phyloP scores from a whole-genome alignment of 2,797 vertebrate genomes.

The Thaleichthys pacificus region DNA sequence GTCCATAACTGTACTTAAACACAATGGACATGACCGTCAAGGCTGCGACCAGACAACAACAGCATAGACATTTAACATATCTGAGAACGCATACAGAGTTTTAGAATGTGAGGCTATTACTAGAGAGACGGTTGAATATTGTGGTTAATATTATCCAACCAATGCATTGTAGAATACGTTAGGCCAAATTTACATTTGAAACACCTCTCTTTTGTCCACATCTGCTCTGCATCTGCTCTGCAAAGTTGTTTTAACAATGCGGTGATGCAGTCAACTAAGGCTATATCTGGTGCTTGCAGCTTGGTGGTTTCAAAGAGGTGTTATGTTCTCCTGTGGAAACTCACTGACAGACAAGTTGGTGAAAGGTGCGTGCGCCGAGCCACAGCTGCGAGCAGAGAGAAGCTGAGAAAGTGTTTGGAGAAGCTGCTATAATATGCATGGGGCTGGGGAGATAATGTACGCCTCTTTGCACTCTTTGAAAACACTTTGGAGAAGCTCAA shows the following conservation, averaged over 20 bases:
- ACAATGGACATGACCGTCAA: not conserved
- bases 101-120: slow-evolving; percentile 6
- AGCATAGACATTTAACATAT: slow-evolving; percentile 15
- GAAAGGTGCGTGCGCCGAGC: not conserved
- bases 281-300: slow-evolving; percentile 17
- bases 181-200: slow-evolving; percentile 1
- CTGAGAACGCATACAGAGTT: not conserved
- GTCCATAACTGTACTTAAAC: not conserved
- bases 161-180: slow-evolving; percentile 7
- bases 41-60: not conserved
- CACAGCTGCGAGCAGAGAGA: slow-evolving; percentile 4
- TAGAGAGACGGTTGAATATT: slow-evolving; percentile 24
- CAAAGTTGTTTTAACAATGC: no score
- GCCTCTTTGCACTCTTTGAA: slow-evolving; percentile 2
- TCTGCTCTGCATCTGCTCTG: not conserved
- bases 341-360: not conserved
- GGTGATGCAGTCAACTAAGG: not conserved
- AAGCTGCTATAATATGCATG: slow-evolving; percentile 5
- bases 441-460: not conserved
- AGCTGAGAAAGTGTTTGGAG: slow-evolving; percentile 2
- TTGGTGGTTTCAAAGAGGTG: not conserved
- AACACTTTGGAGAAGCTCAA: slow-evolving; percentile 23
- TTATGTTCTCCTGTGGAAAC: slow-evolving; percentile 9
- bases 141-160: slow-evolving; percentile 17
- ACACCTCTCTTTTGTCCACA: not conserved